phyloP scores from a whole-genome alignment of 2,113 vertebrate species.

The Apteryx mantelli region DNA sequence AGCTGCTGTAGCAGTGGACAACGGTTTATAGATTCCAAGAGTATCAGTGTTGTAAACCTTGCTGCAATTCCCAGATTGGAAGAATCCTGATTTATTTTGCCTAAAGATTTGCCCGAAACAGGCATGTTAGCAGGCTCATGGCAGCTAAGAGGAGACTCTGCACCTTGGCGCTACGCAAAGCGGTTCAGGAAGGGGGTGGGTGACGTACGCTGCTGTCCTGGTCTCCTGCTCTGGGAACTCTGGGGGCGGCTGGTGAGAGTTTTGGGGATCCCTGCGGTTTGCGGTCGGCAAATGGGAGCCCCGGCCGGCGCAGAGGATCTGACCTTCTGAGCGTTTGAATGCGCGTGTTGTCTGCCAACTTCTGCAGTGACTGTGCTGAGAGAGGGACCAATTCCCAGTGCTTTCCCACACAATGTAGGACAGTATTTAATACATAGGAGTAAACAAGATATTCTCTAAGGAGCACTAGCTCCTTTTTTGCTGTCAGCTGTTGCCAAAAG shows the following conservation, averaged over 20 bases:
- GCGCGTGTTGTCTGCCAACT: not conserved
- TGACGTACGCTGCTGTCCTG: not conserved
- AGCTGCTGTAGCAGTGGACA: not conserved
- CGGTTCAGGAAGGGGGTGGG: not conserved
- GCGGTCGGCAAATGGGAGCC: not conserved
- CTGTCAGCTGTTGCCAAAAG: not conserved
- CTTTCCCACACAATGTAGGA: not conserved
- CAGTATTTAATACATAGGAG: not conserved
- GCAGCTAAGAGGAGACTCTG: not conserved
- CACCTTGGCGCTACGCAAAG: not conserved
- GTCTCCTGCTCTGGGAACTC: not conserved
- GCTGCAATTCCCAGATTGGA: not conserved
- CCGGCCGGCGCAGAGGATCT: accelerated
- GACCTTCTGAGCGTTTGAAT: not conserved
- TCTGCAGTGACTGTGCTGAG: not conserved
- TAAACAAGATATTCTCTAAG: not conserved
- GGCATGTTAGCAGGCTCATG: not conserved
- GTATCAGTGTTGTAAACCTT: not conserved
- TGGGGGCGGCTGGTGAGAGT: not conserved
- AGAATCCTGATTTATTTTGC: not conserved
- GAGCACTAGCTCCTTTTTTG: not conserved
- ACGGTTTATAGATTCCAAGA: not conserved
- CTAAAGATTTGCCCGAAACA: not conserved
- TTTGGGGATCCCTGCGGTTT: not conserved
- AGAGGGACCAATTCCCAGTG: not conserved